A percentile compares a stretch with the other conserved stretches of the same genome.
Conservation (phyloP, 2,113 vertebrate species). For the Electrona antarctica region DNA sequence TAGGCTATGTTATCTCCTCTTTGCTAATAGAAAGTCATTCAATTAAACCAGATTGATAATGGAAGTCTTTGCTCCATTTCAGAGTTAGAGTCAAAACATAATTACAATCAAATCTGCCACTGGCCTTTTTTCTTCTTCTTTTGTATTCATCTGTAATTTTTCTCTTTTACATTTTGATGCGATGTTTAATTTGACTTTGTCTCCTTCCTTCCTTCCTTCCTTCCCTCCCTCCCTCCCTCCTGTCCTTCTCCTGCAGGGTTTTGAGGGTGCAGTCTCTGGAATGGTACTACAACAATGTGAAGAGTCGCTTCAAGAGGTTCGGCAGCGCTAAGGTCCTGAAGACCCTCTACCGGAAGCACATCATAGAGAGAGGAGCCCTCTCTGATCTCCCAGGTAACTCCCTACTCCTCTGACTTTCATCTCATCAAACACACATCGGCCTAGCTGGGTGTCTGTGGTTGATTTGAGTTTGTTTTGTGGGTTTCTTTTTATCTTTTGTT, state of each 20-base stretch:
- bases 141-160: constrained; percentile 37
- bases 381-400: constrained; percentile 85
- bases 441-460: not conserved
- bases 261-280: constrained; percentile 92
- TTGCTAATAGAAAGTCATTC: constrained; percentile 22
- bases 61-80: constrained; percentile 26
- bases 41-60: constrained; percentile 24
- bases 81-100: constrained; percentile 38
- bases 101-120: constrained; percentile 41
- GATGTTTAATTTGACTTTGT: constrained; percentile 1
- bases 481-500: not conserved
- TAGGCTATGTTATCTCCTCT: constrained; percentile 8
- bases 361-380: constrained; percentile 84
- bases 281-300: constrained; percentile 98
- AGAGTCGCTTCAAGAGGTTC: constrained; percentile 95
- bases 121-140: constrained; percentile 15
- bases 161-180: constrained; percentile 23
- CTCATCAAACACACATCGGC: not conserved
- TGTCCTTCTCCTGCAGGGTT: constrained; percentile 74
- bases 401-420: not conserved
- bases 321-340: constrained; percentile 97
- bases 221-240: not conserved
- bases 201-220: not conserved
- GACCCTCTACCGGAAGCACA: constrained; percentile 92
- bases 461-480: not conserved